Percentiles rank a stretch among this genome's conserved stretches.
These are phyloP conservation scores for Zaprionus gabonicus DNA, from an alignment of 1,140 invertebrate genomes.

Conservation along the genomic window DNA sequence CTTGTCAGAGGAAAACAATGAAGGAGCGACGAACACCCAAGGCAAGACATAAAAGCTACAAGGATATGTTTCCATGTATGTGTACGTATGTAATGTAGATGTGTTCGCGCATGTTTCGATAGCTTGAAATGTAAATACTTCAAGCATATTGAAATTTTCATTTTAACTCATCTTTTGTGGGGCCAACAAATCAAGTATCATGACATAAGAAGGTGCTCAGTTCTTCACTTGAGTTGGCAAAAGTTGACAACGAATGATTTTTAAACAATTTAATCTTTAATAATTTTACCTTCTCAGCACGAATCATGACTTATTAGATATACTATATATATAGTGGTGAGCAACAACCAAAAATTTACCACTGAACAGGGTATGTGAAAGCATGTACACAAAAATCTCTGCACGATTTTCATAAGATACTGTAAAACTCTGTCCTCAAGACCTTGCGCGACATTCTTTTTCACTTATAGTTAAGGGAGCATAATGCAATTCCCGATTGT, in stretches of 20 bases:
- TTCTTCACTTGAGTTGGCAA: background rate
- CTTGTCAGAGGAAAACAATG: slow-evolving; percentile 13
- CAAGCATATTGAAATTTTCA: slow-evolving; percentile 25
- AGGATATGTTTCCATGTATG: background rate
- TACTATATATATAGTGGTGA: too few relatives aligned
- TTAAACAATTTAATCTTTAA: too few relatives aligned
- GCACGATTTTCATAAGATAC: background rate
- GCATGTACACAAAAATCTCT: background rate
- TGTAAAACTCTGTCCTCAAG: background rate
- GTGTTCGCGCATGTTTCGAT: background rate
- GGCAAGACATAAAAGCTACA: slow-evolving; percentile 4
- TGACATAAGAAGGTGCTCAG: background rate
- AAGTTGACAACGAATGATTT: too few relatives aligned
- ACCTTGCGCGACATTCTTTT: background rate
- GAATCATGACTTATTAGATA: too few relatives aligned
- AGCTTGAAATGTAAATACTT: background rate
- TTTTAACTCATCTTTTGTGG: slow-evolving; percentile 1
- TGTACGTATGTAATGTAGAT: background rate
- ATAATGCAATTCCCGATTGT: background rate
- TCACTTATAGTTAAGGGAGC: background rate
- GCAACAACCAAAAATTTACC: background rate
- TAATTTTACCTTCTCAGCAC: too few relatives aligned
- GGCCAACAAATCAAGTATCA: background rate
- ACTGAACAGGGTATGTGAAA: background rate
- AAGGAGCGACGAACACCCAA: slow-evolving; percentile 15